phyloP scores from a whole-genome alignment of 2,888 invertebrate species.

The Amphipyra berbera region DNA sequence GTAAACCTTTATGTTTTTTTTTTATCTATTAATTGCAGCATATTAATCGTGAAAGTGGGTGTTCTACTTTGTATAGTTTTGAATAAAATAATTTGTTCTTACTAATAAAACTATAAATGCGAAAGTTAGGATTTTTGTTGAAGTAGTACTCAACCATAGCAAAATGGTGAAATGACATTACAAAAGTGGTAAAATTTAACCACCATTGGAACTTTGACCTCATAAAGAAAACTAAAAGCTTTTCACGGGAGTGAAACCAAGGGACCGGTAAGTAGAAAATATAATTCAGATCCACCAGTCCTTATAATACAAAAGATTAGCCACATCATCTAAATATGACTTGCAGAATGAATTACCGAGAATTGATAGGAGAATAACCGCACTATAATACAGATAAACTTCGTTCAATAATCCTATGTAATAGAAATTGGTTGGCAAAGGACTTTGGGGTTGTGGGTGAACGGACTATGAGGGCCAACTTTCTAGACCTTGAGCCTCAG shows the following conservation, averaged over 20 bases:
- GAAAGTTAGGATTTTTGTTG: not conserved
- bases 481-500: conserved; percentile 71
- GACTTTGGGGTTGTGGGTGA: conserved; percentile 53
- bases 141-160: not conserved
- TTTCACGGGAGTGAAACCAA: no score
- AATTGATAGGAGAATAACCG: conserved; percentile 4
- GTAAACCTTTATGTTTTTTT: not conserved
- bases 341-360: conserved; percentile 4
- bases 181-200: not conserved
- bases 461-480: conserved; percentile 60
- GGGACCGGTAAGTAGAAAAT: no score
- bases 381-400: conserved; percentile 7
- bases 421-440: conserved; percentile 41
- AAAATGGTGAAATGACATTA: not conserved
- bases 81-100: no score
- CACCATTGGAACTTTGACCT: not conserved
- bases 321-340: conserved; percentile 19
- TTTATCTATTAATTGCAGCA: no score
- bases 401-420: conserved; percentile 20
- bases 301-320: conserved; percentile 1
- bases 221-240: not conserved
- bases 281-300: no score
- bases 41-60: no score
- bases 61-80: no score
- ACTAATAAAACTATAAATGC: no score